Conservation (phyloP, 2,113 vertebrate species). For the Hemiprocne comata region DNA sequence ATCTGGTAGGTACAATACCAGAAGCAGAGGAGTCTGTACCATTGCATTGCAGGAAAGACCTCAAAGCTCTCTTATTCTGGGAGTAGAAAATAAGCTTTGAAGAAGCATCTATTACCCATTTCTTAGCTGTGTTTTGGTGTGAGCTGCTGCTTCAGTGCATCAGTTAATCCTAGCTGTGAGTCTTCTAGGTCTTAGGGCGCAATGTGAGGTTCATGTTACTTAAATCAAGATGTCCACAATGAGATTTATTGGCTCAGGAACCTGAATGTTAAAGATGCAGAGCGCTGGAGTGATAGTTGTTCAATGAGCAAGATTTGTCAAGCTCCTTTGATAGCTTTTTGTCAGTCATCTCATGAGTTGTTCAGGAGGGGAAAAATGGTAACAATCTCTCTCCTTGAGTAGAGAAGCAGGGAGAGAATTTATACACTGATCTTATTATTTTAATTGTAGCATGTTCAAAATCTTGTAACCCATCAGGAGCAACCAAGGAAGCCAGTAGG, state of each 20-base stretch:
- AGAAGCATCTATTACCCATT: not conserved
- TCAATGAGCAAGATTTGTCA: not conserved
- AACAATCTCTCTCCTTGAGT: constrained; percentile 31
- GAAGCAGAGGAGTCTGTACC: not conserved
- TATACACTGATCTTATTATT: constrained; percentile 19
- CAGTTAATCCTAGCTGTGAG: not conserved
- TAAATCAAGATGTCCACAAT: not conserved
- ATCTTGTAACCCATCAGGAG: constrained; percentile 43
- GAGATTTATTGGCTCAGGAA: not conserved
- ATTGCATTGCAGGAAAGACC: not conserved
- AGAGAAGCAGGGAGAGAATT: constrained; percentile 23
- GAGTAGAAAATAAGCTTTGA: not conserved
- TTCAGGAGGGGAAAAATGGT: not conserved
- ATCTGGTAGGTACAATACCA: not conserved
- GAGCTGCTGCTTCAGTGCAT: not conserved
- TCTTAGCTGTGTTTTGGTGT: not conserved
- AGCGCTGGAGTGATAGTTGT: not conserved
- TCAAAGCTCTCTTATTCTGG: not conserved
- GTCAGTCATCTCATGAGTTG: constrained; percentile 34
- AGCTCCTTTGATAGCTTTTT: not conserved
- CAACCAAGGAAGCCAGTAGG: constrained; percentile 7
- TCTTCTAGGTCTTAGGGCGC: not conserved
- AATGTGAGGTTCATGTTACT: not conserved
- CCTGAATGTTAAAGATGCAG: not conserved
- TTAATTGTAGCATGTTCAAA: constrained; percentile 49